Evolutionary conservation across 2,888 invertebrate genomes (phyloP), one percentile per base, ranked within the genome.

Genomic region (Lomographa bimaculata): DNA sequence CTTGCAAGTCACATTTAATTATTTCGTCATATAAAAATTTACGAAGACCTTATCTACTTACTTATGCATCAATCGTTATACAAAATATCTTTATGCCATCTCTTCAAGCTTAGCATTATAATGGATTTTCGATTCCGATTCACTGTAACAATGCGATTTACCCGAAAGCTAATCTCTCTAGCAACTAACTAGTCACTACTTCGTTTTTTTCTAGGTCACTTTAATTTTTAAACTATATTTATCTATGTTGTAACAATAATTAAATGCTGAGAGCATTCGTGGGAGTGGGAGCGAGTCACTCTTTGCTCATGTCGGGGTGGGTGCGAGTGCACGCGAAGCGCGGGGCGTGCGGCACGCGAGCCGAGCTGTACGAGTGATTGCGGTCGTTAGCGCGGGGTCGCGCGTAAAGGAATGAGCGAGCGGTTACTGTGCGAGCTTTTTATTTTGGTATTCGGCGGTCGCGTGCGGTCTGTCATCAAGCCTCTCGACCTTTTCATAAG

Each of bases 401-500:
- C 32, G 47, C 25, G 47, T 50, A 66, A 66, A 64, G 69, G 72
- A 71, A 63, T 60, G 71, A 62, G 66, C 64, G 60, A 60, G 61
- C 63, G 58, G 75, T 77, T 82, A 83, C 71, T 66, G 70, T 60
- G 74, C 67, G 62, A 73, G 71, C 66, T 60, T 64, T 78, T 79
- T 79, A 73, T 66, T 77, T 78, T 81, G 76, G 63, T 71, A 80
- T 66, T 81, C 85, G 64, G 77, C 74, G 63, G 75, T 77, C 75
- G 79, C 75, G 71, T 72, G 71, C 66, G 73, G 61, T 78, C 81
- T 83, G 69, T 86, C 86, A 67, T 87, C 86, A 65, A 76, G 71
- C 81, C 76, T 79, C 81, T 85, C 85, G 71, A 89, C 89, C 87
- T 87, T 89, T 87, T 87, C 89, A 89, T 89, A 89, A 87, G 89